Evolutionary conservation across 2,113 vertebrate species (phyloP), one percentile per base, ranked within the genome.

Genomic region (Dicrurus megarhynchus): DNA sequence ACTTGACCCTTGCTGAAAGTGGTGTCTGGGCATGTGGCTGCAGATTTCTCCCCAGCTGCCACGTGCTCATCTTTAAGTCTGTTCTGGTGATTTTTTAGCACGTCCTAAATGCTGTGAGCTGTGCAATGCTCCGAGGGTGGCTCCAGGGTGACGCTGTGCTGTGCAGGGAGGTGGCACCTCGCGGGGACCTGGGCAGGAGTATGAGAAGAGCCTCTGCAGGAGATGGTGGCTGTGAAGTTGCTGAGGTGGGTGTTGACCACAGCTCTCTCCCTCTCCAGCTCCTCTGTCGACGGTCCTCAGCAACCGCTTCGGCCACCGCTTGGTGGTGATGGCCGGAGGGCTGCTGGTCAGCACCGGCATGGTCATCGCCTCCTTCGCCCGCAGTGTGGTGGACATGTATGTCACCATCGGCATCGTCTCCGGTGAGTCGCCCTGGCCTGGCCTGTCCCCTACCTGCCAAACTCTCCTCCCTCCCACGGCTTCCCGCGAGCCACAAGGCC

Each of bases 281-380:
- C 99, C 99, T 42, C 97, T 99, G 53, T 98, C 99, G 11, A 98
- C 99, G 1, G 84, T 99, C 67, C 95, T 99, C 97, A 99, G 98
- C 83, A 99, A 98, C 64, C 98, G 98, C 61, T 99, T 99, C 4
- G 99, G 99, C 32, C 99, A 98, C 94, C 99, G 99, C 57, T 60
- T 98, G 3, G 98, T 99, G 69, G 99, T 99, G 83, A 99, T 99
- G 98, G 41, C 96, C 2, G 99, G 99, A 35, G 99, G 99, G 39
- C 84, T 99, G 56, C 98, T 99, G 6, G 97, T 99, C 91, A 98
- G 98, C 90, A 11, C 85, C 0, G 99, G 99, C 18, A 99, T 98
- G 97, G 98, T 99, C 70, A 67, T 75, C 0, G 99, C 98, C 61
- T 98, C 98, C 84, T 99, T 99, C 23, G 97, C 99, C 73, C 97